Base-by-base conservation (phyloP, 2,797 vertebrate species). In the Sylvia borin region DNA sequence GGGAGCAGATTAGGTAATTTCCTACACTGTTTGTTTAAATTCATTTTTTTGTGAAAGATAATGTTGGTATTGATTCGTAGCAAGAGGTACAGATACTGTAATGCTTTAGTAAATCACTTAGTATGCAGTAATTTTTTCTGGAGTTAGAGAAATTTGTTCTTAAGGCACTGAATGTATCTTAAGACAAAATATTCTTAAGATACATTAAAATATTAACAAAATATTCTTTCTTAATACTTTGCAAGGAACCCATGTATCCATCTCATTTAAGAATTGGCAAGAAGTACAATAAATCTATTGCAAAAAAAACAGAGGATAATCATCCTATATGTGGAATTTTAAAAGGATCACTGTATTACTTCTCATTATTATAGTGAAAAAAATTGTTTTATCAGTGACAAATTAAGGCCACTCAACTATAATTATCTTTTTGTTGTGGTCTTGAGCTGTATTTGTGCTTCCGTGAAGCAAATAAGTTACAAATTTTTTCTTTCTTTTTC, bases 1-100 rank as follows among this genome's bases (percentile, higher is more conserved):
- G 99, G 99, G 95, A 99, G 99, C 98, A 98, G 99, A 96, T 98
- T 99, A 95, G 99, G 99, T 99, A 98, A 99, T 98, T 87, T 96
- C 65, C 47, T 72, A 15, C n/a, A 1, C 84, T 51, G 25, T n/a
- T 96, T 79, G 31, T 88, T 82, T 85, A n/a, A 78, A 11, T 62
- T 80, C 18, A 16, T 92, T 77, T 75, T 83, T 88, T 43, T 88
- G 5, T 60, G 60, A 77, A 96, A 79, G 66, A 48, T 88, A 51
- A 74, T 79, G 87, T 32, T 91, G 91, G 54, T 86, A 5, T 81
- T 87, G 32, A 34, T 93, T 82, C 5, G 7, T 92, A 48, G 38
- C 31, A 47, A 43, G 68, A 79, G 54, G 9, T 82, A 5, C 0
- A 1, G 26, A 34, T 71, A 57, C 32, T 84, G 43, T 71, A 47